Percentiles rank a stretch among this genome's conserved stretches.
phyloP scores from a whole-genome alignment of 2,888 invertebrate species.

The Slavum lentiscoides region DNA sequence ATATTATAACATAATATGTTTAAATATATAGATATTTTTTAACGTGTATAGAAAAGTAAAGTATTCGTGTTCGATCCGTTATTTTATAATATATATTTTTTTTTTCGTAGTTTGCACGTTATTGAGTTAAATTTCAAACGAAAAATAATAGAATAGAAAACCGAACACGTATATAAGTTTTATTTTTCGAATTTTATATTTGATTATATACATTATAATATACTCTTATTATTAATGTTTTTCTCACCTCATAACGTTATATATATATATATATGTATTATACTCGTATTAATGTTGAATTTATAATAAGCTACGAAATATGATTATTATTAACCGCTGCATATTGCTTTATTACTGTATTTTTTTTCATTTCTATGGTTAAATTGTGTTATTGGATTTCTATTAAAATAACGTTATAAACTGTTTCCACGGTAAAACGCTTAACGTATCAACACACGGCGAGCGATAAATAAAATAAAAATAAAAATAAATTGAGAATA shows the following conservation, averaged over 20 bases:
- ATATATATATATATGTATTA: no score
- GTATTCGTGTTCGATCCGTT: no score
- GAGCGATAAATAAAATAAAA: background rate
- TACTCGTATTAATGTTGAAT: no score
- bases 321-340: background rate
- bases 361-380: background rate
- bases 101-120: no score
- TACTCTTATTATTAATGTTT: background rate
- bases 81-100: no score
- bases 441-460: background rate
- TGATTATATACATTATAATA: background rate
- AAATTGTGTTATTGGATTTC: background rate
- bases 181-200: no score
- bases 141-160: no score
- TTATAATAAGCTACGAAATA: background rate
- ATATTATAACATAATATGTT: no score
- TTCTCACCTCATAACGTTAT: background rate
- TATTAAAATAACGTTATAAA: background rate
- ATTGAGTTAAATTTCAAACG: no score
- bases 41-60: no score
- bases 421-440: constrained; percentile 19
- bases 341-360: background rate
- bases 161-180: no score
- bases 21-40: no score
- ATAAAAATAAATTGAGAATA: background rate